A percentile compares a stretch with the other conserved stretches of the same genome.
These are phyloP conservation scores for Muraenolepis orangiensis DNA, from an alignment of 2,797 vertebrate genomes.

Conservation along the genomic window DNA sequence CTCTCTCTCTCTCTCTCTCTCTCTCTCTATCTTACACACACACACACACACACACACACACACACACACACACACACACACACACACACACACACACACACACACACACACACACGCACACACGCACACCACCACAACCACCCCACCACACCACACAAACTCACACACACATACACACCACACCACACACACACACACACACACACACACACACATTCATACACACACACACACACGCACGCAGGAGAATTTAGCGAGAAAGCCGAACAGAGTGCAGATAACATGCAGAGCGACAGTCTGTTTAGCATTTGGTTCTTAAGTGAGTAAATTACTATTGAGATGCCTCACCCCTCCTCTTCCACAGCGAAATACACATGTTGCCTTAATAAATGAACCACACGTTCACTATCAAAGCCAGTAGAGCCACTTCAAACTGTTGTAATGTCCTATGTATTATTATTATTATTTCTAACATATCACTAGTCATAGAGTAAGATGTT, in stretches of 20 bases:
- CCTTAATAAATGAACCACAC: constrained; percentile 71
- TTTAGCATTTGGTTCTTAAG: constrained; percentile 92
- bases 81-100: constrained; percentile 7
- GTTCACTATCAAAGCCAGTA: constrained; percentile 56
- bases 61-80: constrained; percentile 33
- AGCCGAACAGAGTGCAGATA: constrained; percentile 84
- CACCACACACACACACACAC: constrained; percentile 3
- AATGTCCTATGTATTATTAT: background rate
- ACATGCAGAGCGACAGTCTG: constrained; percentile 94
- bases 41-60: constrained; percentile 35
- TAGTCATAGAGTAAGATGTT: background rate
- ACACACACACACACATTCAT: constrained; percentile 14
- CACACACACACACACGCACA: constrained; percentile 5
- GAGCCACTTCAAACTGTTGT: background rate
- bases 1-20: background rate
- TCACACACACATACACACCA: constrained; percentile 29
- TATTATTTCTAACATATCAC: background rate
- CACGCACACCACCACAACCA: constrained; percentile 4
- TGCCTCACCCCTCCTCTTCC: constrained; percentile 56
- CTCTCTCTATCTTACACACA: background rate
- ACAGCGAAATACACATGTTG: constrained; percentile 70
- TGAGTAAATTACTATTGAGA: constrained; percentile 84
- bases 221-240: constrained; percentile 37
- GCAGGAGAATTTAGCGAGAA: constrained; percentile 68
- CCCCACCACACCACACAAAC: background rate